Percentiles rank a stretch among this genome's conserved stretches.
Evolutionary conservation across 2,797 vertebrate genomes (phyloP).

Genomic region (Mus spretus): DNA sequence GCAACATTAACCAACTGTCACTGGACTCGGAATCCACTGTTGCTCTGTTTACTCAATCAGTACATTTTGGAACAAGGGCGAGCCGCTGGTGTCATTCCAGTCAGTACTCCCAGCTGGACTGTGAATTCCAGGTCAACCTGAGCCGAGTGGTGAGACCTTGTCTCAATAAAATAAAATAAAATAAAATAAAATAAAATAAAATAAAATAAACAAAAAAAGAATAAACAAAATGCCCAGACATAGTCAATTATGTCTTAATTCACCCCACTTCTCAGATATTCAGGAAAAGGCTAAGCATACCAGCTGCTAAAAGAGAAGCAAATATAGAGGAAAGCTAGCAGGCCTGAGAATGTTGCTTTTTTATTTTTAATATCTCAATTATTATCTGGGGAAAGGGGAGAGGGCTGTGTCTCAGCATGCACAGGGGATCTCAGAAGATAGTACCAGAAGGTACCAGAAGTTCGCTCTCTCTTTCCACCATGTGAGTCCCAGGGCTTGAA

Average conservation of each 20-base stretch:
- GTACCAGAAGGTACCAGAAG: neutral
- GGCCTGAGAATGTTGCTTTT: neutral
- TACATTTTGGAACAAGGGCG: neutral
- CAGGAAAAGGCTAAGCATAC: neutral
- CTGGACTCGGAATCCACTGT: neutral
- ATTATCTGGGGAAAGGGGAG: neutral
- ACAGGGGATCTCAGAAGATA: neutral
- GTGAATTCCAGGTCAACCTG: neutral
- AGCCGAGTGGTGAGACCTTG: neutral
- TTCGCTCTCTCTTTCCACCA: neutral
- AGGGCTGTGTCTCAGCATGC: too few relatives aligned
- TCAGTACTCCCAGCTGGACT: neutral
- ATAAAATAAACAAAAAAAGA: neutral
- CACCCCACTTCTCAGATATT: neutral
- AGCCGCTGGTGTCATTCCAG: neutral
- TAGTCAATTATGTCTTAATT: neutral
- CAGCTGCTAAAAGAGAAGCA: neutral
- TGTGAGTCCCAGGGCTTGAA: neutral
- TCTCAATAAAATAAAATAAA: neutral
- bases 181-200: neutral
- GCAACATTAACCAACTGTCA: neutral
- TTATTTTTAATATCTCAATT: neutral
- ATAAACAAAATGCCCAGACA: neutral
- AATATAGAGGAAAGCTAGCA: neutral
- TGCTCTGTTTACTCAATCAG: slow-evolving; percentile 1